Evolutionary conservation across 2,797 vertebrate genomes (phyloP).

Genomic region (Channa striata): DNA sequence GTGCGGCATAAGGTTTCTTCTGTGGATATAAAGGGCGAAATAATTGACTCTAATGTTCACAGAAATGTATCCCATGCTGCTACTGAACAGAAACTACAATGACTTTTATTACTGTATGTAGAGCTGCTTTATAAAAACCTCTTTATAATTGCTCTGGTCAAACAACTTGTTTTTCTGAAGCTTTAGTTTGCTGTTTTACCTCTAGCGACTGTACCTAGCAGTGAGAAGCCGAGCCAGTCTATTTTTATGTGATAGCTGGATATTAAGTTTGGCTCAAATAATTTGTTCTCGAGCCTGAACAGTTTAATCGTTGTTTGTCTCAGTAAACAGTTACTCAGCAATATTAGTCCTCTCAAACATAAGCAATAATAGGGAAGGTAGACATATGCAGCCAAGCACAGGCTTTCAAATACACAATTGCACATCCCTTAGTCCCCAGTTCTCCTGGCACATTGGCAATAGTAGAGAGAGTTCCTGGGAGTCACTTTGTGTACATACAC

Average conservation of each 20-base stretch:
- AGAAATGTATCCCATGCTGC: not conserved
- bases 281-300: not conserved
- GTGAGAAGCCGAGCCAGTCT: not conserved
- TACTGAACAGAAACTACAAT: not conserved
- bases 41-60: not conserved
- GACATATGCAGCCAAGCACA: constrained; percentile 8
- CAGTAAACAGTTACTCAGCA: not conserved
- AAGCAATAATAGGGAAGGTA: constrained; percentile 7
- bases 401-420: constrained; percentile 5
- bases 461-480: constrained; percentile 32
- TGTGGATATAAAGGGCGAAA: too few relatives aligned
- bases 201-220: not conserved
- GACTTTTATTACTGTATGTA: not conserved
- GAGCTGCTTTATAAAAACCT: not conserved
- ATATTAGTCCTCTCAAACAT: not conserved
- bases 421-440: constrained; percentile 1
- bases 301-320: constrained; percentile 1
- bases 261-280: not conserved
- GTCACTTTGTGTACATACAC: constrained; percentile 53
- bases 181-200: not conserved
- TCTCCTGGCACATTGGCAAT: constrained; percentile 30
- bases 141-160: not conserved
- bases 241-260: not conserved
- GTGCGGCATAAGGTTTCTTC: too few relatives aligned
- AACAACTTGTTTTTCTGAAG: too few relatives aligned